Conservation (phyloP, 2,113 vertebrate genomes). For the Myodes glareolus region DNA sequence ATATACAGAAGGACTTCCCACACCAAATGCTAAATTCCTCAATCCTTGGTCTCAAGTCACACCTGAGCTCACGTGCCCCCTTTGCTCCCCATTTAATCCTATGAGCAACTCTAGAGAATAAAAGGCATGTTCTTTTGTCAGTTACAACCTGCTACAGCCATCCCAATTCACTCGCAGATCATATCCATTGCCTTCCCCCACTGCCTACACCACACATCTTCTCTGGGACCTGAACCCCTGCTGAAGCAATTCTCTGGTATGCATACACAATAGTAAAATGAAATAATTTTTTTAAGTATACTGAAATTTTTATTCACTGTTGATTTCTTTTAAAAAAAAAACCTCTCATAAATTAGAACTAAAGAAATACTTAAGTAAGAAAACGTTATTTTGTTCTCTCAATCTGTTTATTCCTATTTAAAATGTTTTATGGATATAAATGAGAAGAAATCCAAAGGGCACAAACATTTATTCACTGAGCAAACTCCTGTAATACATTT, state of each 20-base stretch:
- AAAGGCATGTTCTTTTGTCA: no score
- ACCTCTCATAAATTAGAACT: neutral
- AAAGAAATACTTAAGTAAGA: constrained; percentile 5
- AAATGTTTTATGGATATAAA: neutral
- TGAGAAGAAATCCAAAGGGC: constrained; percentile 17
- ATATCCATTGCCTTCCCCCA: neutral
- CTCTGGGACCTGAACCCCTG: neutral
- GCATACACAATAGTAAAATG: neutral
- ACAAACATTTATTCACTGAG: neutral
- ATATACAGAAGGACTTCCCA: no score
- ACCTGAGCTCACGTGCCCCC: no score
- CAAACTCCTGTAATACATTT: neutral
- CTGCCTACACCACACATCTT: neutral
- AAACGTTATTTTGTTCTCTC: constrained; percentile 21
- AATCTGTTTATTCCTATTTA: constrained; percentile 29
- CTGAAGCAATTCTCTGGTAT: neutral
- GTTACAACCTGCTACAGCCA: no score
- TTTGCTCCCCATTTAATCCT: no score
- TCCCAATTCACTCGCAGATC: neutral
- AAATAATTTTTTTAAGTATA: neutral
- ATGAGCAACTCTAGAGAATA: no score
- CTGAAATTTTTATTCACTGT: neutral
- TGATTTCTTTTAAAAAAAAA: neutral
- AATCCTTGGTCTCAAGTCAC: neutral
- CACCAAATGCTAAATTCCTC: neutral